Evolutionary conservation across 2,888 invertebrate genomes (phyloP).

Genomic region (Scaptomyza caliginosa): DNA sequence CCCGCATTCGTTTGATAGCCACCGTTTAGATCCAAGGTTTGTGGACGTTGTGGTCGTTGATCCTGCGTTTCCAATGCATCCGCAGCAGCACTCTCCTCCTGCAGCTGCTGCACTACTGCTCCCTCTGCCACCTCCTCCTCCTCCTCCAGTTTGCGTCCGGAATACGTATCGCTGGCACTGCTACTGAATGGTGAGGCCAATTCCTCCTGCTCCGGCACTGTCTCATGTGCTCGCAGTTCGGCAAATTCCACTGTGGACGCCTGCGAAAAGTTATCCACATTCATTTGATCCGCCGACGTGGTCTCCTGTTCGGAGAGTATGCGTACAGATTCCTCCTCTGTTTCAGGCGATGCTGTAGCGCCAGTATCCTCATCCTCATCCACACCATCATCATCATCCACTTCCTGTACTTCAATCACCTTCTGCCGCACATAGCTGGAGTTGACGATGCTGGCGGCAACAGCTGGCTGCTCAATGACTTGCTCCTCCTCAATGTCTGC

Average conservation of each 20-base stretch:
- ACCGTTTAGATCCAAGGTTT: conserved; percentile 80
- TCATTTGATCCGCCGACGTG: conserved; percentile 74
- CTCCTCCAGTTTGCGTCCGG: conserved; percentile 62
- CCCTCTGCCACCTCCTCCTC: conserved; percentile 27
- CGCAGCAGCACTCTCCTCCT: conserved; percentile 23
- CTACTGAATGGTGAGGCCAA: conserved; percentile 72
- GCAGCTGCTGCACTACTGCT: conserved; percentile 1
- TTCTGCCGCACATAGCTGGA: background rate
- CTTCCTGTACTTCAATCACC: background rate
- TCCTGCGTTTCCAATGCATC: conserved; percentile 54
- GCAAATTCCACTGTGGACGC: conserved; percentile 84
- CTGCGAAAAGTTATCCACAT: conserved; percentile 84
- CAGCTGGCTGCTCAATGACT: background rate
- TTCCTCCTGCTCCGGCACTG: conserved; percentile 32
- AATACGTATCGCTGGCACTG: conserved; percentile 77
- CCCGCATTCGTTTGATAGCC: conserved; percentile 74
- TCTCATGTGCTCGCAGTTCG: conserved; percentile 65
- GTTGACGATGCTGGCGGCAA: background rate
- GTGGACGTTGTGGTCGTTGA: conserved; percentile 80
- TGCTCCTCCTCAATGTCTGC: conserved; percentile 71
- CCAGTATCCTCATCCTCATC: conserved; percentile 42
- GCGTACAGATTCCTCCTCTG: conserved; percentile 68
- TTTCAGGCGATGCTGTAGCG: conserved; percentile 44
- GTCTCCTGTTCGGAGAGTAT: conserved; percentile 66
- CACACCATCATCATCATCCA: background rate